Conservation (phyloP, 2,797 vertebrate species). For the Leptodactylus fallax region DNA sequence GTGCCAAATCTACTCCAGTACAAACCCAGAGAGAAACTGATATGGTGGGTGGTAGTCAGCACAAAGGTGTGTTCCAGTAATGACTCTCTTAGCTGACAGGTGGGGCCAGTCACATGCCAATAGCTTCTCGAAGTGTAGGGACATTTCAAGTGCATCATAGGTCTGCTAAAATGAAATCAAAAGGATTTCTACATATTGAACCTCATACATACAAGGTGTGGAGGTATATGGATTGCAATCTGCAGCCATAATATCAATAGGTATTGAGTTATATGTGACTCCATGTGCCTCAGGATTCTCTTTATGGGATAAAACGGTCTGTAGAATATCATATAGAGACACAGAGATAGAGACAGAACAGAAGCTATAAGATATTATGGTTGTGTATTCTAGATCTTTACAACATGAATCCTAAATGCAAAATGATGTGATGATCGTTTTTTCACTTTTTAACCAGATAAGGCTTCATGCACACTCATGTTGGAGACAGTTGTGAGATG, state of each 20-base stretch:
- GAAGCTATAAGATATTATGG: too few relatives aligned
- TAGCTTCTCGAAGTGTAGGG: background rate
- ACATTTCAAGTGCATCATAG: too few relatives aligned
- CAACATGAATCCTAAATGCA: background rate
- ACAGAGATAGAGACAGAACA: too few relatives aligned
- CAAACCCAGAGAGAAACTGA: background rate
- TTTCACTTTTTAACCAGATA: too few relatives aligned
- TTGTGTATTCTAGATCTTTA: too few relatives aligned
- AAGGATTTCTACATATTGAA: background rate
- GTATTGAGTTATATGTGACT: background rate
- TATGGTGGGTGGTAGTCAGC: background rate
- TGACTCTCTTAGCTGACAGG: background rate
- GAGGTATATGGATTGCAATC: background rate
- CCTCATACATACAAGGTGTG: background rate
- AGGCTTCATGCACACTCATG: too few relatives aligned
- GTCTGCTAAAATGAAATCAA: background rate
- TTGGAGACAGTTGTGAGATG: too few relatives aligned
- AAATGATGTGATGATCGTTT: too few relatives aligned
- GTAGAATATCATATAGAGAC: background rate
- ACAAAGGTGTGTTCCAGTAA: background rate
- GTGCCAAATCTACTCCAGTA: slow-evolving; percentile 1
- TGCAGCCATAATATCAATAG: background rate
- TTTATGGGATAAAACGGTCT: background rate
- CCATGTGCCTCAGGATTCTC: too few relatives aligned
- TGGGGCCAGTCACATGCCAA: background rate